A percentile compares a stretch with the other conserved stretches of the same genome.
Evolutionary conservation across 2,888 invertebrate species (phyloP).

Genomic region (Leptinotarsa haldemani): DNA sequence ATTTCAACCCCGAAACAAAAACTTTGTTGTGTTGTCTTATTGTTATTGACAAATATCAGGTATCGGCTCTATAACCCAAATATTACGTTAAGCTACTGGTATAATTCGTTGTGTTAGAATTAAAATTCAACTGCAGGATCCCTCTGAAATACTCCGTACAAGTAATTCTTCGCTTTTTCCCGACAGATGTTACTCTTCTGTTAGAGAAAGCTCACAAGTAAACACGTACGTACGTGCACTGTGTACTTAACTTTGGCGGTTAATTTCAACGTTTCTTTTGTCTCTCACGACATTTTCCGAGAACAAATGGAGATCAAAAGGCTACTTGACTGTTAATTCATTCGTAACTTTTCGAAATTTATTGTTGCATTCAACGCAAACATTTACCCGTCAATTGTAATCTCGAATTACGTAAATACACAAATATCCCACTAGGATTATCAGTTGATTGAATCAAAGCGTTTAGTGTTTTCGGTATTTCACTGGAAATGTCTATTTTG

Average conservation of each 20-base stretch:
- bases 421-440: background rate
- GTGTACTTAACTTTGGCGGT: conserved; percentile 30
- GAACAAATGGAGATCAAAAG: conserved; percentile 24
- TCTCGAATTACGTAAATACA: conserved; percentile 5
- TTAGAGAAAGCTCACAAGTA: conserved; percentile 20
- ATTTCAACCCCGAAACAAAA: too few relatives aligned
- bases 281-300: background rate
- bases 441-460: background rate
- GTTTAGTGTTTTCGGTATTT: background rate
- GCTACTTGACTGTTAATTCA: background rate
- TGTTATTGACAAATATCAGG: too few relatives aligned
- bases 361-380: conserved; percentile 3
- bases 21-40: too few relatives aligned
- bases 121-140: background rate
- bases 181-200: conserved; percentile 10
- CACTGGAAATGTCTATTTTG: background rate
- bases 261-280: conserved; percentile 29
- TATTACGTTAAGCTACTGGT: too few relatives aligned
- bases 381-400: background rate
- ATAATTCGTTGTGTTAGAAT: background rate
- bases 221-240: conserved; percentile 26
- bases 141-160: background rate
- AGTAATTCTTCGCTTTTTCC: background rate
- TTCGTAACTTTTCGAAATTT: background rate
- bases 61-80: too few relatives aligned